These are phyloP conservation scores for Eledona agricola DNA, from an alignment of 2,888 invertebrate species.

Conservation along the genomic window DNA sequence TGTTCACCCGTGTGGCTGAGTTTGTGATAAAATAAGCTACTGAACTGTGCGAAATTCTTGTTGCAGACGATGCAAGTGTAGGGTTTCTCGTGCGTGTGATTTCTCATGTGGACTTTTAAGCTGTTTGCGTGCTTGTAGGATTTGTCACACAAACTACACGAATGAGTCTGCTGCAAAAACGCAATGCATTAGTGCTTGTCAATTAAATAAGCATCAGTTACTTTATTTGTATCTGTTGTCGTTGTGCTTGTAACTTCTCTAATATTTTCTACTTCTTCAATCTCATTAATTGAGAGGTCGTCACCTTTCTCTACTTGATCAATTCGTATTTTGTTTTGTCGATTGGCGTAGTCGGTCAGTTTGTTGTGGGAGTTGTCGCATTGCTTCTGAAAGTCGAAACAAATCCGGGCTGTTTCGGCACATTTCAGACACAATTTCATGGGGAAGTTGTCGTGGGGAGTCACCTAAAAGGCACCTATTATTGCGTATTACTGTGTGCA, in stretches of 20 bases:
- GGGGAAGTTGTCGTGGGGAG: conserved; percentile 48
- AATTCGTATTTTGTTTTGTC: conserved; percentile 3
- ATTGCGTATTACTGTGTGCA: too few relatives aligned
- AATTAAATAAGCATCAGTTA: background rate
- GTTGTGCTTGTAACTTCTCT: background rate
- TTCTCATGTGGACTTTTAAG: conserved; percentile 55
- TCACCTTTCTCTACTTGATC: too few relatives aligned
- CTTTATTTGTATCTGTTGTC: conserved; percentile 8
- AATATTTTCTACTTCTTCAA: background rate
- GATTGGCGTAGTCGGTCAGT: conserved; percentile 44
- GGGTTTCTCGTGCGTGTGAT: conserved; percentile 56
- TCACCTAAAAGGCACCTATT: conserved; percentile 40
- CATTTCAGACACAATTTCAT: conserved; percentile 48
- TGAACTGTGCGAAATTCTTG: conserved; percentile 55
- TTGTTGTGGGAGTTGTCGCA: conserved; percentile 50
- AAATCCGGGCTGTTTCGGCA: conserved; percentile 45
- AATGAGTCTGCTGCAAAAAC: conserved; percentile 13
- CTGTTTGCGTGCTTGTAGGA: conserved; percentile 46
- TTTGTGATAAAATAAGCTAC: conserved; percentile 53
- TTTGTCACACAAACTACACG: conserved; percentile 46
- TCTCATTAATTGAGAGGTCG: background rate
- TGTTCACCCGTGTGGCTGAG: conserved; percentile 56
- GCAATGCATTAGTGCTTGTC: background rate
- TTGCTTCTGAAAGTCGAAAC: conserved; percentile 49
- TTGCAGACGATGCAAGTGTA: conserved; percentile 56